Conservation (phyloP, 2,888 invertebrate species). For the Parasteatoda lunata region DNA sequence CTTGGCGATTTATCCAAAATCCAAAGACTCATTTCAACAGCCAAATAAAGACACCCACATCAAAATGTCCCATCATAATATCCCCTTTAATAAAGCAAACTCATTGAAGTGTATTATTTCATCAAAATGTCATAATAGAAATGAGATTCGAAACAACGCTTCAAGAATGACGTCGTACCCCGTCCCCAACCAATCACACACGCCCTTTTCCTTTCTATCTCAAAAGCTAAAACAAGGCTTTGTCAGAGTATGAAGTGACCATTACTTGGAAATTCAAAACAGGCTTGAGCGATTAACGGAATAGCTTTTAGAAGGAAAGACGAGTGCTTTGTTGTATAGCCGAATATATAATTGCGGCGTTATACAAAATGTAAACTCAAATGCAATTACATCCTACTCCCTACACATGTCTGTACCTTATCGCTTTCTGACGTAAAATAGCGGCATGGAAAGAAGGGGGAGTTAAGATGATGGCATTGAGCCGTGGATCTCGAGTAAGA, state of each 20-base stretch:
- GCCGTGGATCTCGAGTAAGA: slow-evolving; percentile 36
- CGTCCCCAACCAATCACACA: neutral
- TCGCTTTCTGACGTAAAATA: neutral
- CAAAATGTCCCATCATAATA: neutral
- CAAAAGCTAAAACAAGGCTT: neutral
- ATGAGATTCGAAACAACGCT: neutral
- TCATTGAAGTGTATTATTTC: neutral
- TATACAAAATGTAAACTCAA: slow-evolving; percentile 51
- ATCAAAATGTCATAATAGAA: slow-evolving; percentile 2
- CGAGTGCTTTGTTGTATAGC: slow-evolving; percentile 15
- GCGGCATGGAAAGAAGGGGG: neutral
- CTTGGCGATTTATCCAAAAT: no score
- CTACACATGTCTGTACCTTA: neutral
- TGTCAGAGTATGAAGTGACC: slow-evolving; percentile 5
- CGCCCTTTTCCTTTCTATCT: neutral
- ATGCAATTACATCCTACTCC: slow-evolving; percentile 34
- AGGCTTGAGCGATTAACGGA: slow-evolving; percentile 11
- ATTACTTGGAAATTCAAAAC: slow-evolving; percentile 6
- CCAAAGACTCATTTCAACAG: no score
- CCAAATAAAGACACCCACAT: no score
- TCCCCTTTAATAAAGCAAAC: neutral
- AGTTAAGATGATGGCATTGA: slow-evolving; percentile 8
- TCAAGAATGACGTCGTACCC: neutral
- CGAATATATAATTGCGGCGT: slow-evolving; percentile 42
- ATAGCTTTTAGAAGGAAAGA: slow-evolving; percentile 29